Conservation (phyloP, 1,140 invertebrate species). For the Drosophila nigromelanica region DNA sequence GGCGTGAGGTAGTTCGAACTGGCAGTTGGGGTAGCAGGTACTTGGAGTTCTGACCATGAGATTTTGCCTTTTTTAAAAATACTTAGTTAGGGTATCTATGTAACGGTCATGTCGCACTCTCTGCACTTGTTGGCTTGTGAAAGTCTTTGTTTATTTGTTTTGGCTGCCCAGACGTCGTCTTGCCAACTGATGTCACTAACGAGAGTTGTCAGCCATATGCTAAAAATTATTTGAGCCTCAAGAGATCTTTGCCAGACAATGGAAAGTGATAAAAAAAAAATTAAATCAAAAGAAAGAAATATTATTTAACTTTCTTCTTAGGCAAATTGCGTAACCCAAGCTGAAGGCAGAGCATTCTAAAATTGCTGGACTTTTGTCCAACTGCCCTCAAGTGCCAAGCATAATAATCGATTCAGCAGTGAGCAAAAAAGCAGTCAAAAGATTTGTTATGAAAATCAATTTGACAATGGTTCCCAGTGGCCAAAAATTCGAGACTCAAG, state of each 20-base stretch:
- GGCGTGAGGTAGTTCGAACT: background rate
- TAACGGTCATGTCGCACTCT: slow-evolving; percentile 17
- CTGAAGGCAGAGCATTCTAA: slow-evolving; percentile 54
- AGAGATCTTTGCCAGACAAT: background rate
- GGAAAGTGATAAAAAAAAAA: slow-evolving; percentile 22
- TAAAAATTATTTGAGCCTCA: slow-evolving; percentile 12
- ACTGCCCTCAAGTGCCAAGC: slow-evolving; percentile 29
- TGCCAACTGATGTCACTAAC: slow-evolving; percentile 39
- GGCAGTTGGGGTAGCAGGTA: background rate
- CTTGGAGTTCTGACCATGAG: background rate
- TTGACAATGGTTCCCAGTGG: slow-evolving; percentile 18
- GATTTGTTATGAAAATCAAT: slow-evolving; percentile 41
- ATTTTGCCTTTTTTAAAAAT: background rate
- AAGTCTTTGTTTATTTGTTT: slow-evolving; percentile 66
- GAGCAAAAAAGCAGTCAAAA: slow-evolving; percentile 7
- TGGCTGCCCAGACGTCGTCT: slow-evolving; percentile 22
- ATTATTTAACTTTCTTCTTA: slow-evolving; percentile 73
- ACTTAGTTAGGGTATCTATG: slow-evolving; percentile 3
- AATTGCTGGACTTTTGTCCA: slow-evolving; percentile 16
- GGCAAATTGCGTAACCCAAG: slow-evolving; percentile 58
- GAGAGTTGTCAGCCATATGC: slow-evolving; percentile 27
- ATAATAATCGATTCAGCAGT: slow-evolving; percentile 29
- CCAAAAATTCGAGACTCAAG: background rate
- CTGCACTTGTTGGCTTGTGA: slow-evolving; percentile 62
- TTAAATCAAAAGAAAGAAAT: slow-evolving; percentile 9